Conservation (phyloP, 2,113 vertebrate genomes). For the Gymnogyps californianus region DNA sequence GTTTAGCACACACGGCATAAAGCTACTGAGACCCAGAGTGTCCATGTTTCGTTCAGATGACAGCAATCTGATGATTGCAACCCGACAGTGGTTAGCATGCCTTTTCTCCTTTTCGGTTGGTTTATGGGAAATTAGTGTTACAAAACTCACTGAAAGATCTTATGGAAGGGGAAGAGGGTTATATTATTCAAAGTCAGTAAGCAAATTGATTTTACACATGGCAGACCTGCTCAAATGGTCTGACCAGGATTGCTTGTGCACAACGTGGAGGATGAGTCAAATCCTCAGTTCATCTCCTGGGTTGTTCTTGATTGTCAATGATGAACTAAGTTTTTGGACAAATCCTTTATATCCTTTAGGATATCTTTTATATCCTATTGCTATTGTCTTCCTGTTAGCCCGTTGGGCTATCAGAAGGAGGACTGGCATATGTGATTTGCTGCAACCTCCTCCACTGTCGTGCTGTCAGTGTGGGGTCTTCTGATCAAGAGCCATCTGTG, state of each 20-base stretch:
- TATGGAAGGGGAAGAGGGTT: not conserved
- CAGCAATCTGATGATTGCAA: not conserved
- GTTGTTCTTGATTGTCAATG: not conserved
- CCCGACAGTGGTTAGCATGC: not conserved
- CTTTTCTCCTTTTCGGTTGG: not conserved
- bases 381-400: not conserved
- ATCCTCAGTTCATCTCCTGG: not conserved
- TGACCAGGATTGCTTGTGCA: not conserved
- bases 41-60: not conserved
- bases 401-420: not conserved
- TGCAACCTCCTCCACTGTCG: not conserved
- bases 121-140: not conserved
- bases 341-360: not conserved
- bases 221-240: not conserved
- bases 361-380: not conserved
- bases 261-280: not conserved
- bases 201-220: not conserved
- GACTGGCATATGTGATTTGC: not conserved
- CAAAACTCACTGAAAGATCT: not conserved
- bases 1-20: not conserved
- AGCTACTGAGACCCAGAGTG: not conserved
- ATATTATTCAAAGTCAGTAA: not conserved
- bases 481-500: not conserved
- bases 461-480: not conserved
- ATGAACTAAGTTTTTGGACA: not conserved